Percentiles rank a stretch among this genome's conserved stretches.
These are phyloP conservation scores for Pterocles orientalis DNA, from an alignment of 2,113 vertebrate species.

Conservation along the genomic window DNA sequence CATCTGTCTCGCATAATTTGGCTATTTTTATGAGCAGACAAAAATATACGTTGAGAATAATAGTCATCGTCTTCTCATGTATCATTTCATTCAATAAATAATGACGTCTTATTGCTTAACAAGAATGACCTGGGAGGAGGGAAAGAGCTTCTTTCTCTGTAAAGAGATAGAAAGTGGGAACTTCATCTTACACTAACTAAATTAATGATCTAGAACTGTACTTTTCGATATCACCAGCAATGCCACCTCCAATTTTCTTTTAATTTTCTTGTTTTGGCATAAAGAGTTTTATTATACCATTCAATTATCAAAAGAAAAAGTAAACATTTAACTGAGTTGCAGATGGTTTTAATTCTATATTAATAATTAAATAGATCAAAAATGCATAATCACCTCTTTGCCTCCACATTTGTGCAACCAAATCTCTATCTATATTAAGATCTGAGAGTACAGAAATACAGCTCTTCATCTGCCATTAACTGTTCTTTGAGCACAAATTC, in stretches of 20 bases:
- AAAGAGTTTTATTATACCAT: not conserved
- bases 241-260: not conserved
- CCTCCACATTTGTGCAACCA: not conserved
- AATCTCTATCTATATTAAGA: not conserved
- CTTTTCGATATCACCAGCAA: not conserved
- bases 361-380: not conserved
- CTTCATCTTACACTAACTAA: not conserved
- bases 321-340: not conserved
- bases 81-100: constrained; percentile 29
- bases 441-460: not conserved
- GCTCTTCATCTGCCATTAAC: not conserved
- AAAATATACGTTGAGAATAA: constrained; percentile 35
- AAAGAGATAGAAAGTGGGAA: not conserved
- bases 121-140: not conserved
- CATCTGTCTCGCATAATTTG: not conserved
- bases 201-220: not conserved
- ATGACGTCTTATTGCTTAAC: not conserved
- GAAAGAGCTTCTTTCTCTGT: not conserved
- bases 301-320: not conserved
- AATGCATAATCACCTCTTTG: not conserved
- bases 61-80: constrained; percentile 17
- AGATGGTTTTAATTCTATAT: not conserved
- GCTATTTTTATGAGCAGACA: constrained; percentile 19
- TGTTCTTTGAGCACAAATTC: not conserved
- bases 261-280: not conserved